phyloP scores from a whole-genome alignment of 2,113 vertebrate species.

The Malurus cyaneus region DNA sequence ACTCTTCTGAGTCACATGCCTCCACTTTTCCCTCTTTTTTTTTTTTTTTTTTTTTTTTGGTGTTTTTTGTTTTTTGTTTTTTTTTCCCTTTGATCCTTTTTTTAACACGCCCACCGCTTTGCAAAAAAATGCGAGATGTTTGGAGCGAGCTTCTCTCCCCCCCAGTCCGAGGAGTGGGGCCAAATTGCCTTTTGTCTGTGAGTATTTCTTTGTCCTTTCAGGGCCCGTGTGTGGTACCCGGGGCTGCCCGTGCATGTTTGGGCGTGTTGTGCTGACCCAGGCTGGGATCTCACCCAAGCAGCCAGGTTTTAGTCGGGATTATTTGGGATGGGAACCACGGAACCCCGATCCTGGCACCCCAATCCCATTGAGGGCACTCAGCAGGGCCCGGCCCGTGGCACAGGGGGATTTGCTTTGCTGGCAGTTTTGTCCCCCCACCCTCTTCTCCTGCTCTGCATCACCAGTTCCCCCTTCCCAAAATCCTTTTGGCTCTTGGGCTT shows the following conservation, averaged over 20 bases:
- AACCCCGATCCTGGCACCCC: background rate
- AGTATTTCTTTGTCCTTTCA: background rate
- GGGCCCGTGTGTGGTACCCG: background rate
- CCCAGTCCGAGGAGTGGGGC: background rate
- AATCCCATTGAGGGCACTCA: background rate
- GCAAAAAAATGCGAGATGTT: background rate
- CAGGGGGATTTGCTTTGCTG: background rate
- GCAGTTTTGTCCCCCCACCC: background rate
- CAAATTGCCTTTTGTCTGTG: slow-evolving; percentile 27
- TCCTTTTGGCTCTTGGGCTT: background rate
- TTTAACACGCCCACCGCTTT: background rate
- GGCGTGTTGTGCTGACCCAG: slow-evolving; percentile 24
- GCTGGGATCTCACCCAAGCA: slow-evolving; percentile 22
- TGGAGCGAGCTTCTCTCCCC: slow-evolving; percentile 19
- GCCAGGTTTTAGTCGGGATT: background rate
- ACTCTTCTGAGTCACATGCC: background rate
- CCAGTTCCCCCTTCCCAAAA: background rate
- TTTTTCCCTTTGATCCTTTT: background rate
- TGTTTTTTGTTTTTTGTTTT: background rate
- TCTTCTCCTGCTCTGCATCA: background rate
- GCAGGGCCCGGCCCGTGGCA: background rate
- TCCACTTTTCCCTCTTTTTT: background rate
- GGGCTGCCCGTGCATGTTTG: slow-evolving; percentile 30
- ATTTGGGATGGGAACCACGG: background rate
- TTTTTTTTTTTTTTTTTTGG: too few relatives aligned